Base-by-base conservation (phyloP, 2,888 invertebrate species). In the Venustoraphidia nigricollis region DNA sequence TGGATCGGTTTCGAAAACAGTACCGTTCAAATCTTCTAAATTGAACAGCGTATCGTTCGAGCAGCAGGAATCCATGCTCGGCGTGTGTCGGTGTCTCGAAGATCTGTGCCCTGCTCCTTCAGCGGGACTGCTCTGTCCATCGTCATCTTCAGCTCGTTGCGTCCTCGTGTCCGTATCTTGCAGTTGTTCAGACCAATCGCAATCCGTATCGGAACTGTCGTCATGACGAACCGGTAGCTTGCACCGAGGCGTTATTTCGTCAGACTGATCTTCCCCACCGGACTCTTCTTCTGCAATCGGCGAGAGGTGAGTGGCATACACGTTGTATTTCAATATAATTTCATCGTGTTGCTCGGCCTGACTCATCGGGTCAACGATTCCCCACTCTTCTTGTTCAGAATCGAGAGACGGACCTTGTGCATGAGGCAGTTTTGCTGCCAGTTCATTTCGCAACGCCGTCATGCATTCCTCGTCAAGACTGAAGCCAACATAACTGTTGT, bases 401-500 rank as follows among this genome's bases (percentile, higher is more conserved):
- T 47, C 47, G n/a, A 47, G 17, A 2, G 37, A 8, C 11, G 47
- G 47, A 9, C 41, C 41, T 66, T 81, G 81, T 43, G 81, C 81
- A 50, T 78, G 70, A 9, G 83, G 83, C 53, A 84, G 66, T 62
- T 83, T 84, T 56, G 79, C 72, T 55, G 78, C 70, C 41, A 84
- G 62, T 61, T 84, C 84, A 56, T 80, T 81, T 51, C 83, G 67
- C 50, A 84, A 71, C 1, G 83, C 83, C 38, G 77, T 71, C 56
- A 83, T 80, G 54, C 80, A 78, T 58, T 81, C 83, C 57, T 81
- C 82, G 57, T 83, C 81, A 51, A 82, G 66, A 13, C 71, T 72
- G 49, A 77, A 73, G 1, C 73, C 71, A 14, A 76, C 75, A 52
- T 77, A 75, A 41, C 63, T 65, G 51, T 51, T 52, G 35, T 45